phyloP scores from a whole-genome alignment of 2,113 vertebrate genomes.

The Eidolon helvum region DNA sequence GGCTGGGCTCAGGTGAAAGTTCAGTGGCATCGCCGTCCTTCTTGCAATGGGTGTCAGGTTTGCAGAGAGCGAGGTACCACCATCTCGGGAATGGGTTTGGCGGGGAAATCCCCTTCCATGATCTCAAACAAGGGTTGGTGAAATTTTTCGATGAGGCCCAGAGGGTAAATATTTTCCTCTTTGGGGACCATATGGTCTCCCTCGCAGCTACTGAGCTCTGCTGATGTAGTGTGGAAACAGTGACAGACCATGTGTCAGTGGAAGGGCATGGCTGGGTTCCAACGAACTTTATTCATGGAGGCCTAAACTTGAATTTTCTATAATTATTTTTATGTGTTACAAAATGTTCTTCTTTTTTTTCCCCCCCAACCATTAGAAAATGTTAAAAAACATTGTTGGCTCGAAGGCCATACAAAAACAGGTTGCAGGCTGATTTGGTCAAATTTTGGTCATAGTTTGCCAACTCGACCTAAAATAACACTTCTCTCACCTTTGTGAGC shows the following conservation, averaged over 20 bases:
- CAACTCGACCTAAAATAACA: background rate
- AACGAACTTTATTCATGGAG: background rate
- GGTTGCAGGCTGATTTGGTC: background rate
- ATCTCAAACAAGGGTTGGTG: background rate
- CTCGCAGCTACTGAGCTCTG: background rate
- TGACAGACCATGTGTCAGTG: background rate
- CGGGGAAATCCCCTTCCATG: fast-evolving
- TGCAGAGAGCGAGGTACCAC: fast-evolving
- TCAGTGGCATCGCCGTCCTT: fast-evolving
- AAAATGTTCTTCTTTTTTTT: background rate
- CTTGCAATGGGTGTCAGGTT: no score
- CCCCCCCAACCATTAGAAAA: background rate
- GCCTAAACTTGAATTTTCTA: background rate
- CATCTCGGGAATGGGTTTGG: background rate
- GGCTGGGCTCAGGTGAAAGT: background rate
- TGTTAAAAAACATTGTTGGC: background rate
- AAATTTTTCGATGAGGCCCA: fast-evolving
- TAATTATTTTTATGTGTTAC: background rate
- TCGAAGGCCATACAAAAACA: background rate
- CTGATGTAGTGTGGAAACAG: fast-evolving
- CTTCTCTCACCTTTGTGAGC: background rate
- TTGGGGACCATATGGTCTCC: background rate
- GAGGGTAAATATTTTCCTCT: background rate
- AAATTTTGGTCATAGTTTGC: fast-evolving
- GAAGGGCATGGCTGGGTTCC: background rate